These are phyloP conservation scores for Irena cyanogastra DNA, from an alignment of 2,113 vertebrate genomes.

Conservation along the genomic window DNA sequence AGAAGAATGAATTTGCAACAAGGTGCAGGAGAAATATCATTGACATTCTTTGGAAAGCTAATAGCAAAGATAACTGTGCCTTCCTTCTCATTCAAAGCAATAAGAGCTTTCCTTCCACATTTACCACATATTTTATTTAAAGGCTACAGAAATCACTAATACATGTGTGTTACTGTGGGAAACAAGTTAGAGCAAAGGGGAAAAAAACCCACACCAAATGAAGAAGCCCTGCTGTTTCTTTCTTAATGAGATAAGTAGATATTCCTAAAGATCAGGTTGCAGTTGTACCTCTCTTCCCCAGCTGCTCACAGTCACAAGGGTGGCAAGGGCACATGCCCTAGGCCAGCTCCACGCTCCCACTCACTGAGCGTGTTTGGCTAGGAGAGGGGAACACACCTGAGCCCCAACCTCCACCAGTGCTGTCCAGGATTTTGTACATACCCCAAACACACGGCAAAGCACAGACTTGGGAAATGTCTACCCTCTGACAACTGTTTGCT, in stretches of 20 bases:
- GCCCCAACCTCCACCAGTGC: neutral
- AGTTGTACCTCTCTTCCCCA: neutral
- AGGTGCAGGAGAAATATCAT: neutral
- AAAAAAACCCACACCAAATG: neutral
- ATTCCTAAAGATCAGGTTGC: neutral
- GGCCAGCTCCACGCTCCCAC: neutral
- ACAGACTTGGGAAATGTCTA: rapidly evolving
- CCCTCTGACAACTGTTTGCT: neutral
- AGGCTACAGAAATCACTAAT: neutral
- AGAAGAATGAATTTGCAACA: neutral
- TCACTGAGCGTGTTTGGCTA: rapidly evolving
- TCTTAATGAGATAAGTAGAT: neutral
- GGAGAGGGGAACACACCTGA: neutral
- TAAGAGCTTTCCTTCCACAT: neutral
- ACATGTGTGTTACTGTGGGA: rapidly evolving
- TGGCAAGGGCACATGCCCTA: rapidly evolving
- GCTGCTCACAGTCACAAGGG: neutral
- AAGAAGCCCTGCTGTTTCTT: neutral
- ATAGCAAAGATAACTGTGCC: neutral
- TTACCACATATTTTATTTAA: neutral
- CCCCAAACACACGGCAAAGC: neutral
- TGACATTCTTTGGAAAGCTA: neutral
- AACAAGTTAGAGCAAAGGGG: neutral
- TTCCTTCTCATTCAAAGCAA: neutral
- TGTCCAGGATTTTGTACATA: neutral